Evolutionary conservation across 1,140 invertebrate species (phyloP).

Genomic region (Goniozus legneri): DNA sequence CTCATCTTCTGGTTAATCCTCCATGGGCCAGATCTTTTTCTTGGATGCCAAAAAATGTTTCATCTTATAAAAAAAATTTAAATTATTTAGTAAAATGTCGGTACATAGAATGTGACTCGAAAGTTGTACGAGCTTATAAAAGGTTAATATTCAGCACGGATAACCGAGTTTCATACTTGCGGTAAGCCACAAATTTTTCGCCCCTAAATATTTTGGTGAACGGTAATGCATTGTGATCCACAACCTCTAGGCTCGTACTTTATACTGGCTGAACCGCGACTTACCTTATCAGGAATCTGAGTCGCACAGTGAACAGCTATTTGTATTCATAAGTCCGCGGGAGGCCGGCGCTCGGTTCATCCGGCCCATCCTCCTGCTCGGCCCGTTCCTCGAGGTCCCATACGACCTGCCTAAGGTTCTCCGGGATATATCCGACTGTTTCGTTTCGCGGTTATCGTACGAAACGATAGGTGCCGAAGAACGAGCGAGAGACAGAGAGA

Average conservation of each 20-base stretch:
- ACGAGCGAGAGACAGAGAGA: neutral
- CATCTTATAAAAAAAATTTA: no score
- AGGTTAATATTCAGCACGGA: no score
- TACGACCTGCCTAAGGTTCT: conserved; percentile 10
- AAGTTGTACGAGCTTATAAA: no score
- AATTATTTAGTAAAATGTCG: no score
- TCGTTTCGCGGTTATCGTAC: conserved; percentile 1
- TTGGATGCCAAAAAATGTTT: no score
- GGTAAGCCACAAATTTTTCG: no score
- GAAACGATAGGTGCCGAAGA: conserved; percentile 3
- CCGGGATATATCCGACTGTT: conserved; percentile 10
- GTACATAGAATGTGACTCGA: no score
- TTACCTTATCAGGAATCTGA: conserved; percentile 52
- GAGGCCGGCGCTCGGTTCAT: conserved; percentile 51
- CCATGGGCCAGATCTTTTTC: no score
- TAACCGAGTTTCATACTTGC: no score
- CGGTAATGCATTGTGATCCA: conserved; percentile 23
- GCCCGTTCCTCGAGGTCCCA: conserved; percentile 15
- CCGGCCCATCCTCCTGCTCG: conserved; percentile 10
- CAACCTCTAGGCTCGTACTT: conserved; percentile 20
- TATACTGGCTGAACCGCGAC: no score
- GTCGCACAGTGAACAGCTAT: conserved; percentile 54
- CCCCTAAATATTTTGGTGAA: conserved; percentile 49
- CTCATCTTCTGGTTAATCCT: no score
- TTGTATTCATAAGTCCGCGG: conserved; percentile 57